These are phyloP conservation scores for Sciurus vulgaris DNA, from an alignment of 2,797 vertebrate genomes.

Conservation along the genomic window DNA sequence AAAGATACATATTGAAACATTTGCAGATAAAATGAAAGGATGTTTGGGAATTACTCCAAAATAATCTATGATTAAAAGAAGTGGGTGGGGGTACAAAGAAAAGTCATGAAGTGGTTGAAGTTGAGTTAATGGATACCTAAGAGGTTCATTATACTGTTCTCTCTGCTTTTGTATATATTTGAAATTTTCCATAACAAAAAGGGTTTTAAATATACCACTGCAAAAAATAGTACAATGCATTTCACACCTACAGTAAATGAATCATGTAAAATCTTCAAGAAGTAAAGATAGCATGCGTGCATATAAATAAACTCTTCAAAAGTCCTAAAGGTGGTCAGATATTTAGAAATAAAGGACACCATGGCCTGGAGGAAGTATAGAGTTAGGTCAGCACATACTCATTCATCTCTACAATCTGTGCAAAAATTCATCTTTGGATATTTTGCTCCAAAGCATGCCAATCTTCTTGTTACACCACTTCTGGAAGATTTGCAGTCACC, in stretches of 20 bases:
- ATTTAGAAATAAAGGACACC: slow-evolving; percentile 1
- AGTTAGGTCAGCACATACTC: slow-evolving; percentile 33
- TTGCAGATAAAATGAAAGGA: not conserved
- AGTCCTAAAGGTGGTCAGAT: not conserved
- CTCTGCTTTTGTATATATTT: not conserved
- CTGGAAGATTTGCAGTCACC: not conserved
- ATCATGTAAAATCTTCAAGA: slow-evolving; percentile 24
- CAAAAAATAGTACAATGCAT: slow-evolving; percentile 48
- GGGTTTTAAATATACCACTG: not conserved
- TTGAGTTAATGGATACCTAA: not conserved
- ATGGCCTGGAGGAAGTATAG: not conserved
- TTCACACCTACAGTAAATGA: slow-evolving; percentile 21
- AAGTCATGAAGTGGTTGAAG: not conserved
- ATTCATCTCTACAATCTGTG: slow-evolving; percentile 32
- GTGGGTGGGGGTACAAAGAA: not conserved
- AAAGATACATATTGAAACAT: slow-evolving; percentile 32
- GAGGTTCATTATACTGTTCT: not conserved
- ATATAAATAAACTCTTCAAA: not conserved
- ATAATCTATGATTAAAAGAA: slow-evolving; percentile 17
- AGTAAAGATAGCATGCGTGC: not conserved
- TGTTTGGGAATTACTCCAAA: not conserved
- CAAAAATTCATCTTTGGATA: slow-evolving; percentile 39
- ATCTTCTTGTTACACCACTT: not conserved
- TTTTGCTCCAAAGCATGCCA: slow-evolving; percentile 20
- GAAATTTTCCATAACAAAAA: slow-evolving; percentile 22